Evolutionary conservation across 2,888 invertebrate genomes (phyloP), one percentile per base, ranked within the genome.

Genomic region (Xylophagus ater): DNA sequence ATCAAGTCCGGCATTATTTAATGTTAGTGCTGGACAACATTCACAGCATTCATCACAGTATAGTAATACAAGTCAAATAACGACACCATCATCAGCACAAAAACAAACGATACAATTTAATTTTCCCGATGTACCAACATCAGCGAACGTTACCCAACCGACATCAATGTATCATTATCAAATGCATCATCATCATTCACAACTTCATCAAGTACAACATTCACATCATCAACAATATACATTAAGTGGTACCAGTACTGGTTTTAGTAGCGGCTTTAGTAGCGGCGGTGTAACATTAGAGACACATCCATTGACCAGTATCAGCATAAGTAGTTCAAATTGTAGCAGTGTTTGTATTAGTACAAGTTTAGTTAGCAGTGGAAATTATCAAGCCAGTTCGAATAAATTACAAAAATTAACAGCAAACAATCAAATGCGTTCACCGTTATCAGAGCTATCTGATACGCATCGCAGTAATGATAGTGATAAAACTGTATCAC

Each of bases 1-100:
- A 46, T 93, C 93, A 51, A 92, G 90, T 58, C 94, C 96, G 34
- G 92, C 90, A 51, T 70, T 79, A 52, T 68, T 60, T 28, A 57
- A 56, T 33, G 48, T 55, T n/a, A n/a, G n/a, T n/a, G n/a, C n/a
- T n/a, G n/a, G n/a, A n/a, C n/a, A n/a, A n/a, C n/a, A n/a, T n/a
- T n/a, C n/a, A n/a, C n/a, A n/a, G 4, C 57, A 71, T 55, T 73
- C 68, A 69, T 67, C 58, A 67, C 62, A 58, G 59, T 61, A 54
- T 24, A 30, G 31, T 17, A 28, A 17, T 4, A 26, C 25, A 4
- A 37, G 23, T 36, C 39, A 39, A 33, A 37, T 43, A 31, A 35
- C 39, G 54, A 53, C 61, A 57, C 55, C 69, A 56, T 60, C 62
- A 37, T 57, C 45, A 20, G 38, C 38, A 29, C 57, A 56, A 4